Percentiles rank a stretch among this genome's conserved stretches.
phyloP scores from a whole-genome alignment of 2,797 vertebrate species.

The Cossypha caffra region DNA sequence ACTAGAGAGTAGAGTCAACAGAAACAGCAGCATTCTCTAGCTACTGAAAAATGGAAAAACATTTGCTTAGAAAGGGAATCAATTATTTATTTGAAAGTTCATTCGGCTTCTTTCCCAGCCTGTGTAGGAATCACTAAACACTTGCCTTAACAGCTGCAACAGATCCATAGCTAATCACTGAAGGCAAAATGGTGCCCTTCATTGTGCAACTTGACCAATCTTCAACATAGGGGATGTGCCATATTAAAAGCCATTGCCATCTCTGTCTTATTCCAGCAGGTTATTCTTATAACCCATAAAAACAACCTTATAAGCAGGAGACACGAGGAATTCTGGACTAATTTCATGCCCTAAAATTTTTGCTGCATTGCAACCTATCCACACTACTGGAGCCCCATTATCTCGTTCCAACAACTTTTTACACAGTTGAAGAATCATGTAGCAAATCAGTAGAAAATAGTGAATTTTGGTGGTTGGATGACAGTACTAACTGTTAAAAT shows the following conservation, averaged over 20 bases:
- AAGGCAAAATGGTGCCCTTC: neutral
- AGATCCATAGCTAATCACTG: neutral
- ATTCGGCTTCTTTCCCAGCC: neutral
- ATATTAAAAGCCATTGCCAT: neutral
- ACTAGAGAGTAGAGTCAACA: neutral
- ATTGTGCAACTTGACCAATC: neutral
- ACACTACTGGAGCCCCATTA: neutral
- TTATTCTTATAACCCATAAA: neutral
- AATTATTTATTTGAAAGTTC: neutral
- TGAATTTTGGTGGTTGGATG: neutral
- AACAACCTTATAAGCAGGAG: neutral
- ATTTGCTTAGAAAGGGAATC: neutral
- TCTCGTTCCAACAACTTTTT: neutral
- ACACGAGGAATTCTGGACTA: neutral
- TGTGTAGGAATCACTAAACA: neutral
- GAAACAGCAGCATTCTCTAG: neutral
- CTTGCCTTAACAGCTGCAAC: neutral
- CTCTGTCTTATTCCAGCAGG: neutral
- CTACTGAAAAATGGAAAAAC: neutral
- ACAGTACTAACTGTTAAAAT: neutral
- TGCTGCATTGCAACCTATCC: neutral
- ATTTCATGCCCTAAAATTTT: neutral
- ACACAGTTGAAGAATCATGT: neutral
- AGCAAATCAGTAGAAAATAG: neutral
- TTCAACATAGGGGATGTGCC: fast-evolving